A percentile compares a stretch with the other conserved stretches of the same genome.
Conservation (phyloP, 2,113 vertebrate species). For the Candoia aspera region DNA sequence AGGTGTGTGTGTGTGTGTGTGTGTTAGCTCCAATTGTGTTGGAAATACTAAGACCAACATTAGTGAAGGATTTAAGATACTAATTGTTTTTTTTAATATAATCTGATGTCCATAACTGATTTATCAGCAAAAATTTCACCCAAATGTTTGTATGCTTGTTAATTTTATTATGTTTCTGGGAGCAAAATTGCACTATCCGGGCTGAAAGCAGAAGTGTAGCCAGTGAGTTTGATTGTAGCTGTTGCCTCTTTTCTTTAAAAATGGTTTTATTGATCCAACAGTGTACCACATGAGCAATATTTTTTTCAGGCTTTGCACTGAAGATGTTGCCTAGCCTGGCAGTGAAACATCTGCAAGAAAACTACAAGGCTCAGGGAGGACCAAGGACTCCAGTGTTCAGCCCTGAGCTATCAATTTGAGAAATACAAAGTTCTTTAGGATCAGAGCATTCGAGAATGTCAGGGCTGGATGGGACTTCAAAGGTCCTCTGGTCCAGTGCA, state of each 20-base stretch:
- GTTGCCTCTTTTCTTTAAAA: background rate
- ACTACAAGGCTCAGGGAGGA: too few species aligned
- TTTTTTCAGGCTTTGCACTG: too few species aligned
- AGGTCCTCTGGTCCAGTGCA: too few species aligned
- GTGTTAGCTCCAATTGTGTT: background rate
- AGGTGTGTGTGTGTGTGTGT: background rate
- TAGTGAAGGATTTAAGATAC: background rate
- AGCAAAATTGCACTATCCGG: background rate
- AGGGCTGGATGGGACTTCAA: too few species aligned
- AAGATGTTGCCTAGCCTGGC: too few species aligned
- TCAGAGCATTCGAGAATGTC: too few species aligned
- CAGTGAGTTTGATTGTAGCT: background rate
- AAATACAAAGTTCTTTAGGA: too few species aligned
- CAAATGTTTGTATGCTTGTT: background rate
- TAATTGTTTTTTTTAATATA: too few species aligned
- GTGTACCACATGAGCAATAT: background rate
- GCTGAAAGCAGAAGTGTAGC: background rate
- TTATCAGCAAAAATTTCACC: background rate
- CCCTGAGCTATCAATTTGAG: too few species aligned
- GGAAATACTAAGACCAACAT: background rate
- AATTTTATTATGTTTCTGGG: background rate
- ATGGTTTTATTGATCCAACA: background rate
- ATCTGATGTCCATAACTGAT: too few species aligned
- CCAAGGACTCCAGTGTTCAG: too few species aligned
- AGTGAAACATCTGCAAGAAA: too few species aligned